These are phyloP conservation scores for Monochamus alternatus DNA, from an alignment of 2,888 invertebrate species.

Conservation along the genomic window DNA sequence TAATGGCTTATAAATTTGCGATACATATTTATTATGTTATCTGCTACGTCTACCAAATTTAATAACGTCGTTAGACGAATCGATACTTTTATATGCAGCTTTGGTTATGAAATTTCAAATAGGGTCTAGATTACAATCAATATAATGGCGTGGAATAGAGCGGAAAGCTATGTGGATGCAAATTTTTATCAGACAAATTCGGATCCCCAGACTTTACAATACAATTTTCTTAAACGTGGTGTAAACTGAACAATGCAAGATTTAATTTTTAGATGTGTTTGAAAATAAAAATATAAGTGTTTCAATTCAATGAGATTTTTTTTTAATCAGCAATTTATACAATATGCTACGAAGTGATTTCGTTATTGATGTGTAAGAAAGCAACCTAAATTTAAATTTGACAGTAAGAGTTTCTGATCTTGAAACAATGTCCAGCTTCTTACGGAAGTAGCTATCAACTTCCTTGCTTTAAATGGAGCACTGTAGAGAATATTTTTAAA, in stretches of 20 bases:
- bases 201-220: neutral
- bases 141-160: slow-evolving; percentile 7
- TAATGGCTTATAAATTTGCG: slow-evolving; percentile 7
- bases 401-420: too few species aligned
- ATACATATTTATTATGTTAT: slow-evolving; percentile 19
- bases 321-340: too few species aligned
- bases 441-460: too few species aligned
- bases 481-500: too few species aligned
- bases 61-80: slow-evolving; percentile 8
- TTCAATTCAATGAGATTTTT: too few species aligned
- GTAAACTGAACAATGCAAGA: neutral
- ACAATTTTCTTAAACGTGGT: neutral
- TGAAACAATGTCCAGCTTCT: too few species aligned
- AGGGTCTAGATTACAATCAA: slow-evolving; percentile 26
- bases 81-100: slow-evolving; percentile 23
- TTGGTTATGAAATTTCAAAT: slow-evolving; percentile 20
- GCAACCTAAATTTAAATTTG: too few species aligned
- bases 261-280: too few species aligned
- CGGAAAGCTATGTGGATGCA: slow-evolving; percentile 1
- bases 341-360: too few species aligned
- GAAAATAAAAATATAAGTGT: too few species aligned
- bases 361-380: too few species aligned
- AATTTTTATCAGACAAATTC: slow-evolving; percentile 1
- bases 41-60: slow-evolving; percentile 18
- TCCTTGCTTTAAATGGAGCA: too few species aligned